A percentile compares a stretch with the other conserved stretches of the same genome.
These are phyloP conservation scores for Ophonus ardosiacus DNA, from an alignment of 2,888 invertebrate species.

Conservation along the genomic window DNA sequence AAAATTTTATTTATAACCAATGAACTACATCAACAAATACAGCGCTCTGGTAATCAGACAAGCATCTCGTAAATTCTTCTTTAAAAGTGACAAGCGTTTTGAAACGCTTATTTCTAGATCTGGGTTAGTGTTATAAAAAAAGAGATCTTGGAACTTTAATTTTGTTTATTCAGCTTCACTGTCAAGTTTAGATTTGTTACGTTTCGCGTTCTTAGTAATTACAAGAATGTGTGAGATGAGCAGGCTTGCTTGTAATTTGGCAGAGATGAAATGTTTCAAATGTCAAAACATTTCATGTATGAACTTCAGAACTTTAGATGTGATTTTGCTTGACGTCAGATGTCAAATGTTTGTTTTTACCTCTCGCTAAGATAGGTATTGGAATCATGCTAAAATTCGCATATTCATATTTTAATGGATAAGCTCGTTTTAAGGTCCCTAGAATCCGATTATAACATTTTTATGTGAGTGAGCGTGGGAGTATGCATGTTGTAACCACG, in stretches of 20 bases:
- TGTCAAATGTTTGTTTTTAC: background rate
- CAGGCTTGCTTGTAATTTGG: background rate
- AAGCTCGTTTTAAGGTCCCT: too few relatives aligned
- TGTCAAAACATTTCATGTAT: background rate
- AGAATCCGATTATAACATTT: too few relatives aligned
- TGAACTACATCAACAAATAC: background rate
- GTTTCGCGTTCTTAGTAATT: background rate
- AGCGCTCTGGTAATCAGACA: background rate
- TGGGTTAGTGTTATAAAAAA: background rate
- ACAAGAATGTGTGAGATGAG: background rate
- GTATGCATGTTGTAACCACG: too few relatives aligned
- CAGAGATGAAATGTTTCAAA: background rate
- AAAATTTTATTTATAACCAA: background rate
- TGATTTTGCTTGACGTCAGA: background rate
- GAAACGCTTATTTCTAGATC: background rate
- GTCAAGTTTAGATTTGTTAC: conserved; percentile 45
- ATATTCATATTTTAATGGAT: too few relatives aligned
- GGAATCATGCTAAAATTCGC: too few relatives aligned
- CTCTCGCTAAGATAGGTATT: too few relatives aligned
- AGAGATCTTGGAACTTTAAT: conserved; percentile 6
- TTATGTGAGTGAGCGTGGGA: too few relatives aligned
- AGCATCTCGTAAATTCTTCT: background rate
- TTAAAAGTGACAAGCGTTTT: background rate
- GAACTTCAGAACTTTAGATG: background rate
- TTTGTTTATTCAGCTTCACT: conserved; percentile 35